Percentiles rank a stretch among this genome's conserved stretches.
phyloP scores from a whole-genome alignment of 2,888 invertebrate genomes.

The Polydrusus pterygomalis region DNA sequence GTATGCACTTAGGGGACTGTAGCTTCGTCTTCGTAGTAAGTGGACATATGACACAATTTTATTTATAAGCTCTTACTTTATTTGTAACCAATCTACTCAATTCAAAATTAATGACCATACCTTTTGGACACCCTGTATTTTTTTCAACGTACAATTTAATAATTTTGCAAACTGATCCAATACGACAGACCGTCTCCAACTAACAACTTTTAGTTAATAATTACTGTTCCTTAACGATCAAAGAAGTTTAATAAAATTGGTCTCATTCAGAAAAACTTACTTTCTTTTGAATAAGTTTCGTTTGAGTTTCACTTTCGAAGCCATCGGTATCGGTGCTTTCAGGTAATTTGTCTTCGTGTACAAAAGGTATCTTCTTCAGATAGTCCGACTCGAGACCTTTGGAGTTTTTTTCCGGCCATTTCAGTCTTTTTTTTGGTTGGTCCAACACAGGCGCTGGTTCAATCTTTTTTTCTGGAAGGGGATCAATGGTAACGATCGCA shows the following conservation, averaged over 20 bases:
- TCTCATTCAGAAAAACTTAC: constrained; percentile 52
- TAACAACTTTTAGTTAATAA: too few relatives aligned
- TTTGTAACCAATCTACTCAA: too few relatives aligned
- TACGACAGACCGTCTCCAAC: too few relatives aligned
- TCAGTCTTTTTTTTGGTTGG: constrained; percentile 63
- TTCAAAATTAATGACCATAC: too few relatives aligned
- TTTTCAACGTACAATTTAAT: too few relatives aligned
- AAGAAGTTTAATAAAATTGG: neutral
- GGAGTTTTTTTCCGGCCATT: constrained; percentile 61
- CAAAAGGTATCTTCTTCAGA: constrained; percentile 50
- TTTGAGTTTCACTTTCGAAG: constrained; percentile 48
- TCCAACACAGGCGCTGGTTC: constrained; percentile 52
- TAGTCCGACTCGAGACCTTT: constrained; percentile 54
- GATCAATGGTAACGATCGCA: constrained; percentile 70
- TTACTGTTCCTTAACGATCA: too few relatives aligned
- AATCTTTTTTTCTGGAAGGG: constrained; percentile 61
- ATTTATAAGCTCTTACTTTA: too few relatives aligned
- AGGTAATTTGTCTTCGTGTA: constrained; percentile 37
- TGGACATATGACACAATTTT: too few relatives aligned
- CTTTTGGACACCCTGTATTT: too few relatives aligned
- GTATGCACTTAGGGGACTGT: too few relatives aligned
- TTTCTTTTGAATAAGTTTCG: constrained; percentile 45
- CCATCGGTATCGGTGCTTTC: constrained; percentile 45
- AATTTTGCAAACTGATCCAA: too few relatives aligned
- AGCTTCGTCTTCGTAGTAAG: too few relatives aligned